Base-by-base conservation (phyloP, 2,113 vertebrate species). In the Ivindomyrus marchei region DNA sequence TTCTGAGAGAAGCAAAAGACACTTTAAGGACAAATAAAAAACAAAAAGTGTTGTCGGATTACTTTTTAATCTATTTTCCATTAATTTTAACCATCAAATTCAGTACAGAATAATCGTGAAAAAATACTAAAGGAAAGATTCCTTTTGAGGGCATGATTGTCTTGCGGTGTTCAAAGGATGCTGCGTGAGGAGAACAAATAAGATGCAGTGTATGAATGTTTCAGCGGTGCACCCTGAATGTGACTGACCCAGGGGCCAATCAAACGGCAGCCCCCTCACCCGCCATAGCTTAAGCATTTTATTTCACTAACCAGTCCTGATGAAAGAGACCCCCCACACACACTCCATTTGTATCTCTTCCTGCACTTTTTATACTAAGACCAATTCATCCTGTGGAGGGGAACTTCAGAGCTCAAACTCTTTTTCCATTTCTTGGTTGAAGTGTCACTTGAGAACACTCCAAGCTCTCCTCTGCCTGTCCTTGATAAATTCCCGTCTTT, bases 301-400 rank as follows among this genome's bases (percentile, higher is more conserved):
- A 94, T 94, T 94, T 94, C 93, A 93, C 94, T 95, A 95, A 95
- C 95, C 95, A 93, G 91, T 90, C 91, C 94, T 95, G 95, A 95
- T 95, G 95, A 94, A 96, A 95, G 95, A 95, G 94, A 94, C 92
- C n/a, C 47, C n/a, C 47, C 47, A 9, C 15, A 49, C 47, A 39
- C 80, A 31, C 80, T 31, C 7, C 94, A 92, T 94, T 95, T 95
- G 94, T 95, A 95, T 95, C 95, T 95, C 94, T 92, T 93, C 93
- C 92, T 94, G 93, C 93, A 93, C 93, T 95, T 96, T 95, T 94
- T 96, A 94, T 95, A 94, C 95, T 95, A 96, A 95, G 95, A 94
- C 94, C 94, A 94, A 95, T 96, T 96, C 95, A 96, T 95, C 95
- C 94, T 94, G 92, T 91, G 93, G 91, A 93, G 94, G 92, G 89